Conservation (phyloP, 1,140 invertebrate species). For the Pogonomyrmex californicus region DNA sequence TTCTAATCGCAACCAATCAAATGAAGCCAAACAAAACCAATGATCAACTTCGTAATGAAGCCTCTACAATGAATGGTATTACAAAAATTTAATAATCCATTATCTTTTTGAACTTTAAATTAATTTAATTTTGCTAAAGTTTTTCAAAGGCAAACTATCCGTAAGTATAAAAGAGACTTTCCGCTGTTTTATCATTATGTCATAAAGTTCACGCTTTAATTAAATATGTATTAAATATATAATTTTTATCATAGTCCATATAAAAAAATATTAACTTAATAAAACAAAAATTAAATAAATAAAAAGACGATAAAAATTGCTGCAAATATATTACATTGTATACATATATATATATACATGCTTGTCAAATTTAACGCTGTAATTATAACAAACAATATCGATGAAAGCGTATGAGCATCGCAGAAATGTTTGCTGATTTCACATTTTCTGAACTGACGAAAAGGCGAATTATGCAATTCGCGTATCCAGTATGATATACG, state of each 20-base stretch:
- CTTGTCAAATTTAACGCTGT: constrained; percentile 20
- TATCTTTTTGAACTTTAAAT: constrained; percentile 6
- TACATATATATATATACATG: not conserved
- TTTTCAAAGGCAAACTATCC: not conserved
- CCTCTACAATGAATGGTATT: not conserved
- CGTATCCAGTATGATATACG: constrained; percentile 41
- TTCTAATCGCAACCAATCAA: constrained; percentile 63
- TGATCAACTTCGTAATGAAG: not conserved
- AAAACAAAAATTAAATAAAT: not conserved
- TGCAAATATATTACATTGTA: not conserved
- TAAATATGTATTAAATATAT: not conserved
- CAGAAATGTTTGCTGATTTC: constrained; percentile 28
- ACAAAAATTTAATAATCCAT: constrained; percentile 11
- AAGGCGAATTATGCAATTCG: constrained; percentile 73
- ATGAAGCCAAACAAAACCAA: constrained; percentile 57
- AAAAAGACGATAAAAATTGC: not conserved
- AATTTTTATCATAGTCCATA: not conserved
- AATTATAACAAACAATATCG: constrained; percentile 24
- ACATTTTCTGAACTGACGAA: constrained; percentile 61
- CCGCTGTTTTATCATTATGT: not conserved
- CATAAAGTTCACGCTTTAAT: not conserved
- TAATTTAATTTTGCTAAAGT: constrained; percentile 3
- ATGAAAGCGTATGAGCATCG: not conserved
- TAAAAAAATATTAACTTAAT: constrained; percentile 1
- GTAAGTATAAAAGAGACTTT: not conserved